Conservation (phyloP, 2,888 invertebrate species). For the Caenorhabditis sp. region DNA sequence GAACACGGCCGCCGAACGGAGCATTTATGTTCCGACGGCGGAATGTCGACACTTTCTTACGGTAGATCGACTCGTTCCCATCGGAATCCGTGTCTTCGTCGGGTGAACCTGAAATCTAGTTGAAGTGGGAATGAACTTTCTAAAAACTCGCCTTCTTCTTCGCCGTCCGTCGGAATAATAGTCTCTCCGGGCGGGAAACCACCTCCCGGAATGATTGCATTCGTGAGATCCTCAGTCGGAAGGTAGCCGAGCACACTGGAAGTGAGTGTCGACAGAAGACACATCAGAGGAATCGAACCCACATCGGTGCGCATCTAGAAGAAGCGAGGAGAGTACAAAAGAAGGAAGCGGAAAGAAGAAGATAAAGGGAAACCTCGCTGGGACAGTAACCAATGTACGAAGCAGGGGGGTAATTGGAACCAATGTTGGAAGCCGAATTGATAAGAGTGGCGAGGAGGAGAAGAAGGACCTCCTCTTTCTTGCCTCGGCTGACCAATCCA, state of each 20-base stretch:
- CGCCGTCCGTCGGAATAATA: conserved; percentile 31
- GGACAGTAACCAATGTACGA: conserved; percentile 53
- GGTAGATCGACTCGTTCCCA: conserved; percentile 34
- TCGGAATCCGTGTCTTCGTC: conserved; percentile 31
- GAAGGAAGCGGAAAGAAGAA: no score
- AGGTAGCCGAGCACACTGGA: conserved; percentile 52
- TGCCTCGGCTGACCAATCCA: background rate
- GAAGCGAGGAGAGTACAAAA: background rate
- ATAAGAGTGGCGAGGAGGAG: background rate
- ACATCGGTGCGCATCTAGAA: conserved; percentile 56
- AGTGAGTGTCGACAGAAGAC: conserved; percentile 52
- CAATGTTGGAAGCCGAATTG: conserved; percentile 26
- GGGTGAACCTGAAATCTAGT: conserved; percentile 21
- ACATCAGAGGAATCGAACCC: conserved; percentile 54
- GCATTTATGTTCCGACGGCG: conserved; percentile 58
- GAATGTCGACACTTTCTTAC: conserved; percentile 53
- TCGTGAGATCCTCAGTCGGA: conserved; percentile 57
- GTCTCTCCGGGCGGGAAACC: conserved; percentile 44
- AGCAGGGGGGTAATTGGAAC: conserved; percentile 7
- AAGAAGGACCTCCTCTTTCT: conserved; percentile 6
- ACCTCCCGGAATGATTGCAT: conserved; percentile 36
- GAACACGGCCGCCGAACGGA: conserved; percentile 43
- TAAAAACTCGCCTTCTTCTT: conserved; percentile 46
- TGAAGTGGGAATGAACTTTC: background rate
- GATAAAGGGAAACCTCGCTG: conserved; percentile 25